Percentiles rank a stretch among this genome's conserved stretches.
Evolutionary conservation across 1,140 invertebrate genomes (phyloP).

Genomic region (Rhysida immarginata): DNA sequence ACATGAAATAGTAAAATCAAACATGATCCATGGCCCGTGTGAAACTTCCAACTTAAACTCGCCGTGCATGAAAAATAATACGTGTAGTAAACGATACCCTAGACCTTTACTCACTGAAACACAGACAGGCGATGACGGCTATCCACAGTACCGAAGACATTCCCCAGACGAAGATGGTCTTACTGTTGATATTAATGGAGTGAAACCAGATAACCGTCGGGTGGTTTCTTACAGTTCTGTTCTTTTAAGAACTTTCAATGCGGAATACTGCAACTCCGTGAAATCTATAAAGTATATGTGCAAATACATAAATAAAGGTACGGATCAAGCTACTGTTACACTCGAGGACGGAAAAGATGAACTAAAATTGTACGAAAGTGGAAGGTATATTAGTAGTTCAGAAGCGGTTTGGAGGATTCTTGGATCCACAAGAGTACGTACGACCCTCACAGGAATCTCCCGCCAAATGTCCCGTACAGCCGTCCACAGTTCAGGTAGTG

Average conservation of each 20-base stretch:
- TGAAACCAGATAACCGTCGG: conserved; percentile 32
- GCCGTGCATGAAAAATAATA: conserved; percentile 33
- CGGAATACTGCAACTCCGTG: conserved; percentile 16
- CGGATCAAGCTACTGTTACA: no score
- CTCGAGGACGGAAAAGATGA: no score
- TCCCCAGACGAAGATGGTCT: neutral
- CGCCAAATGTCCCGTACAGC: no score
- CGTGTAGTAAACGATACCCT: conserved; percentile 32
- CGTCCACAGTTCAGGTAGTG: no score
- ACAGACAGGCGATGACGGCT: conserved; percentile 26
- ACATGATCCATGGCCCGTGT: conserved; percentile 40
- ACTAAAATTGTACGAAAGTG: no score
- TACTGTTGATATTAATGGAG: neutral
- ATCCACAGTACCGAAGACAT: conserved; percentile 27
- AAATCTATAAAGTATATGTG: conserved; percentile 10
- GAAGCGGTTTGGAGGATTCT: no score
- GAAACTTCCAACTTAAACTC: conserved; percentile 29
- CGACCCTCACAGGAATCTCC: no score
- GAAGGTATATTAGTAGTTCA: no score
- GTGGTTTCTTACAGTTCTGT: conserved; percentile 37
- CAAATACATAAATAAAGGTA: no score
- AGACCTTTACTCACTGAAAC: conserved; percentile 23
- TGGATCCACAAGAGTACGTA: no score
- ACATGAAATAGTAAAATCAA: conserved; percentile 16
- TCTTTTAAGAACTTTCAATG: conserved; percentile 31